These are phyloP conservation scores for Monodelphis domestica DNA, from an alignment of 2,797 vertebrate genomes.

Conservation along the genomic window DNA sequence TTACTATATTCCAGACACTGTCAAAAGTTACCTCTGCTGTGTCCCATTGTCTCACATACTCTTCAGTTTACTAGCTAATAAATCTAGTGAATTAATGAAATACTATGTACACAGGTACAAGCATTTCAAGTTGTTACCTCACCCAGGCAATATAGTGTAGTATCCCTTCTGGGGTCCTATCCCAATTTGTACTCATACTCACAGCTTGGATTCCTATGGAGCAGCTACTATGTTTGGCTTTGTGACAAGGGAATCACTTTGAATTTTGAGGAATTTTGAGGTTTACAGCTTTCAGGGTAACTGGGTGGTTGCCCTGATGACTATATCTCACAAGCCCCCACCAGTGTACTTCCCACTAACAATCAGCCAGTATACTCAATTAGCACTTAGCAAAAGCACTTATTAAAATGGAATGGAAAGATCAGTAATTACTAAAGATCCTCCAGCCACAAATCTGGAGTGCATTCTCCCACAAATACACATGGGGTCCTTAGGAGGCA, in stretches of 20 bases:
- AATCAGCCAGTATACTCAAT: no score
- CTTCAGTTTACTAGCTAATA: conserved; percentile 6
- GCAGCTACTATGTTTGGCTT: neutral
- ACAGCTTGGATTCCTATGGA: neutral
- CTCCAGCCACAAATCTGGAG: neutral
- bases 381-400: no score
- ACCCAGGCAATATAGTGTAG: neutral
- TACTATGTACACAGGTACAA: neutral
- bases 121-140: neutral
- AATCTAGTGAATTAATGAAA: neutral
- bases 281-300: no score
- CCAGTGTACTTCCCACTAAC: no score
- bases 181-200: neutral
- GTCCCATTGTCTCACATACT: neutral
- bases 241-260: no score
- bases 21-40: neutral
- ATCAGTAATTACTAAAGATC: neutral
- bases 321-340: neutral
- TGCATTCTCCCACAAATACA: neutral
- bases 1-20: neutral
- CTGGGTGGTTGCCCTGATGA: neutral
- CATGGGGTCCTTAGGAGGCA: neutral
- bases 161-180: no score
- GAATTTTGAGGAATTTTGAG: no score
- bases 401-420: neutral